A percentile compares a stretch with the other conserved stretches of the same genome.
phyloP scores from a whole-genome alignment of 2,797 vertebrate species.

The Gymnoscopelus braueri region DNA sequence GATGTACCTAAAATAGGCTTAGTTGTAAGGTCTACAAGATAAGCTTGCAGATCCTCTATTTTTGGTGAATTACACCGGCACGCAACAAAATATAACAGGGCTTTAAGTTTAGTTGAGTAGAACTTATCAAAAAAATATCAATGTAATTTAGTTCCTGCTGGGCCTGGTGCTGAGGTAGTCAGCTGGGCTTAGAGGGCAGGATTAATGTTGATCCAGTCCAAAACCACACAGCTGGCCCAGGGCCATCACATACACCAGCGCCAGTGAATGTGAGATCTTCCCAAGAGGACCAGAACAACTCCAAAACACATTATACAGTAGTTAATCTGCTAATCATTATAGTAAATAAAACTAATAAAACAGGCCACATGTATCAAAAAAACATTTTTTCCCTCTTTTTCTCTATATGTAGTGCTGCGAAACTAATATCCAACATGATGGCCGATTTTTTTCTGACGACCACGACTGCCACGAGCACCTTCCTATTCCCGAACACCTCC shows the following conservation, averaged over 20 bases:
- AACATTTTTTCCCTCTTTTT: background rate
- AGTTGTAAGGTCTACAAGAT: too few species aligned
- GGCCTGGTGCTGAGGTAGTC: background rate
- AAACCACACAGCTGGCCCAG: conserved; percentile 2
- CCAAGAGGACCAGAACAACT: conserved; percentile 5
- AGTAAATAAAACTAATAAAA: too few species aligned
- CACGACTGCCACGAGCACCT: background rate
- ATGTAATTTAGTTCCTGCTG: background rate
- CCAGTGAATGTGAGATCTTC: conserved; percentile 16
- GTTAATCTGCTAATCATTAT: background rate
- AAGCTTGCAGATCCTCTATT: too few species aligned
- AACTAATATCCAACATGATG: background rate
- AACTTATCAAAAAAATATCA: background rate
- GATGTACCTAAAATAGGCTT: background rate
- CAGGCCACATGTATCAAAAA: too few species aligned
- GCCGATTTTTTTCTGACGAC: too few species aligned
- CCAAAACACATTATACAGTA: background rate
- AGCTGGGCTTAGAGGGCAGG: conserved; percentile 14
- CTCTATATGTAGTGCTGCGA: conserved; percentile 35
- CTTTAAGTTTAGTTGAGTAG: too few species aligned
- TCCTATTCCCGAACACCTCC: background rate
- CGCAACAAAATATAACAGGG: background rate
- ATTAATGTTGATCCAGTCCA: conserved; percentile 18
- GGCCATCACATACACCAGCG: conserved; percentile 7
- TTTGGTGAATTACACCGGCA: background rate